phyloP scores from a whole-genome alignment of 2,888 invertebrate species.

The Nomada lathburiana region DNA sequence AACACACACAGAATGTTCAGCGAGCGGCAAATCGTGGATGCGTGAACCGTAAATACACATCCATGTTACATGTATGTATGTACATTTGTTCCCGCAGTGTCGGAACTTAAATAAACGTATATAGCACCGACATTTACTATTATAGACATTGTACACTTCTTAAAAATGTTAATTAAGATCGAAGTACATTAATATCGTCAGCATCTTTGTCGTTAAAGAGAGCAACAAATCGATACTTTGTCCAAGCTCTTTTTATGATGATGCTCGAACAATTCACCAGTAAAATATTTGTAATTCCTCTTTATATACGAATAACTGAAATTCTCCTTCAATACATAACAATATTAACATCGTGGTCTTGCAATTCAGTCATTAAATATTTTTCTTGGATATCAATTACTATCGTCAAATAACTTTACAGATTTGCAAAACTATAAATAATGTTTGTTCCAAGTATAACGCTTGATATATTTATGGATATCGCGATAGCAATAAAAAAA shows the following conservation, averaged over 20 bases:
- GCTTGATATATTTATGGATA: background rate
- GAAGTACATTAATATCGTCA: constrained; percentile 33
- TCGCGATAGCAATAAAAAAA: background rate
- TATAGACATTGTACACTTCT: constrained; percentile 14
- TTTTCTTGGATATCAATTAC: background rate
- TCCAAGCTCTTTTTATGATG: constrained; percentile 65
- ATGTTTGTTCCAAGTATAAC: background rate
- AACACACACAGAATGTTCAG: constrained; percentile 56
- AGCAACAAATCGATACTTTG: constrained; percentile 72
- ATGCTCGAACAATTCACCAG: constrained; percentile 50
- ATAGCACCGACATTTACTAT: constrained; percentile 11
- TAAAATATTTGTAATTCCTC: constrained; percentile 36
- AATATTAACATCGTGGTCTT: background rate
- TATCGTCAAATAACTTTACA: background rate
- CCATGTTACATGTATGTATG: constrained; percentile 31
- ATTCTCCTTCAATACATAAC: background rate
- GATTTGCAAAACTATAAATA: background rate
- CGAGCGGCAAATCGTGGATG: constrained; percentile 72
- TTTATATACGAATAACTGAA: background rate
- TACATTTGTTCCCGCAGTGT: constrained; percentile 23
- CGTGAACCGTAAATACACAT: constrained; percentile 63
- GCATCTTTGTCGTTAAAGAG: constrained; percentile 63
- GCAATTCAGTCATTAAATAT: background rate
- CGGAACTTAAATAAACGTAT: constrained; percentile 39
- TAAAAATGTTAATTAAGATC: constrained; percentile 3